These are phyloP conservation scores for Anguilla rostrata DNA, from an alignment of 2,113 vertebrate genomes.

Conservation along the genomic window DNA sequence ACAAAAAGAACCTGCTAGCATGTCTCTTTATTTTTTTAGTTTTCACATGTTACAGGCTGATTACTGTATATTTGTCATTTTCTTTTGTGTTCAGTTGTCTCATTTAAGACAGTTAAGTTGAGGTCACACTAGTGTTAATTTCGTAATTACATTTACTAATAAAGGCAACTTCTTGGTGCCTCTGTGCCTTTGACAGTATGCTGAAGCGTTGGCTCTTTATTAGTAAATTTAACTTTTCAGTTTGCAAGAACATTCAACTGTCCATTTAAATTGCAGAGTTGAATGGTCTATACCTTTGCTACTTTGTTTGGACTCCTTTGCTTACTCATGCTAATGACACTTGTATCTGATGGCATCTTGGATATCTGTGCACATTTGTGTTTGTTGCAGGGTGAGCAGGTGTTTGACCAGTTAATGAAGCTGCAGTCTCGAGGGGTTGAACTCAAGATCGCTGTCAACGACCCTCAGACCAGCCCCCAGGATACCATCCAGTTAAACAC, in stretches of 20 bases:
- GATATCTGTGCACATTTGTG: background rate
- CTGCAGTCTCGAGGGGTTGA: slow-evolving; percentile 63
- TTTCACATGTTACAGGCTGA: no score
- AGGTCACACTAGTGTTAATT: background rate
- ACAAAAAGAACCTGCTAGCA: background rate
- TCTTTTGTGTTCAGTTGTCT: no score
- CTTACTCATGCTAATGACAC: background rate
- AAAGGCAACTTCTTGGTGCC: no score
- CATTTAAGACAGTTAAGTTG: no score
- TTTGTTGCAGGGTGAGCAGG: slow-evolving; percentile 58
- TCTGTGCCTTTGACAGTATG: no score
- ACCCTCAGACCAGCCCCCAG: slow-evolving; percentile 55
- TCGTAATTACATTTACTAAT: no score
- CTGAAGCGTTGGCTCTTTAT: no score
- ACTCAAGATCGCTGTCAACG: slow-evolving; percentile 69
- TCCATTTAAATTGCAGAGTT: no score
- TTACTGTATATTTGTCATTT: no score
- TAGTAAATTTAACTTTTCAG: no score
- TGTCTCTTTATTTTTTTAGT: background rate
- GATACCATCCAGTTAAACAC: slow-evolving; percentile 62
- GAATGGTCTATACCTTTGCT: no score
- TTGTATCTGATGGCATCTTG: background rate
- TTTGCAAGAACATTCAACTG: no score
- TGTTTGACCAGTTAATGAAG: slow-evolving; percentile 62
- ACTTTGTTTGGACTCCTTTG: background rate